Percentiles rank a stretch among this genome's conserved stretches.
Conservation (phyloP, 2,888 invertebrate species). For the Actias luna region DNA sequence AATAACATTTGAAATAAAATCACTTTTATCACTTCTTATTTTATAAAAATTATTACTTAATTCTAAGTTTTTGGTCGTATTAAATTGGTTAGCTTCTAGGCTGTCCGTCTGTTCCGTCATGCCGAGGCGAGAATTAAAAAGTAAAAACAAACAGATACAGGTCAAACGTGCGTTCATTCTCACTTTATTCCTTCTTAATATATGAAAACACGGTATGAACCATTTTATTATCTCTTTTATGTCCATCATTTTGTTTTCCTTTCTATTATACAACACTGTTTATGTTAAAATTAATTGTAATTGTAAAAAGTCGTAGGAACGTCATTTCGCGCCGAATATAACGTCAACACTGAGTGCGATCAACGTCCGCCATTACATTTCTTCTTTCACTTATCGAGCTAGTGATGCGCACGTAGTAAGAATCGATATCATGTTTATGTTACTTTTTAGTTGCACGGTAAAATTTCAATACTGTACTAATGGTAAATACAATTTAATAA, state of each 20-base stretch:
- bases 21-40: conserved; percentile 29
- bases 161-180: conserved; percentile 47
- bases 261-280: neutral
- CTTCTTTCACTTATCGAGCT: conserved; percentile 58
- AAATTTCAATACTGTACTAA: no score
- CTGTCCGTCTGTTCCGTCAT: conserved; percentile 40
- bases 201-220: conserved; percentile 74
- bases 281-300: conserved; percentile 3
- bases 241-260: conserved; percentile 58
- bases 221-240: conserved; percentile 76
- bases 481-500: no score
- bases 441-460: no score
- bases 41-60: conserved; percentile 24
- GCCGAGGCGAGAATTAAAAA: conserved; percentile 54
- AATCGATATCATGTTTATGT: neutral
- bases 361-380: conserved; percentile 47
- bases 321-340: conserved; percentile 52
- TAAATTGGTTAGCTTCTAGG: conserved; percentile 26
- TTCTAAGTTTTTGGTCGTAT: conserved; percentile 32
- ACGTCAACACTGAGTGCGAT: conserved; percentile 46
- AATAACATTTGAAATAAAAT: conserved; percentile 18
- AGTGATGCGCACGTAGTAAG: neutral
- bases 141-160: conserved; percentile 57
- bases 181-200: conserved; percentile 46
- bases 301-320: conserved; percentile 23